phyloP scores from a whole-genome alignment of 2,797 vertebrate species.

The Pristis pectinata region DNA sequence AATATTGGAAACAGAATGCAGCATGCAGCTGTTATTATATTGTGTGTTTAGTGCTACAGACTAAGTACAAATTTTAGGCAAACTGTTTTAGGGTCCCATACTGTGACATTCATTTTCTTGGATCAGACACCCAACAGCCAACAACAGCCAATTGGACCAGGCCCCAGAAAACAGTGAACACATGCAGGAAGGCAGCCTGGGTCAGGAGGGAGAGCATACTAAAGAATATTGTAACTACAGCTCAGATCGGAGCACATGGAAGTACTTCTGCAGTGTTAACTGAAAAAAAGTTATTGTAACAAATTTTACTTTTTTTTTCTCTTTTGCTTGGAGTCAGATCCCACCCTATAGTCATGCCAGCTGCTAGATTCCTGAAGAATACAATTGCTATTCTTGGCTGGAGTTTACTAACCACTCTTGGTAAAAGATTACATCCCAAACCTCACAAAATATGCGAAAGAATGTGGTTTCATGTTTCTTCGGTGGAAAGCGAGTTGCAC shows the following conservation, averaged over 20 bases:
- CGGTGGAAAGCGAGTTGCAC: background rate
- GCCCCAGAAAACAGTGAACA: background rate
- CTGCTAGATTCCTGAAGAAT: background rate
- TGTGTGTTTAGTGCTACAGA: too few species aligned
- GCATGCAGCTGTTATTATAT: too few species aligned
- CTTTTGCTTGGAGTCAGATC: background rate
- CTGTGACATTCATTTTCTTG: too few species aligned
- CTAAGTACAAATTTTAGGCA: too few species aligned
- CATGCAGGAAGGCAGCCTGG: too few species aligned
- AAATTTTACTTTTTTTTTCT: background rate
- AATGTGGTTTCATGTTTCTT: conserved; percentile 24
- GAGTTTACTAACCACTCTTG: background rate
- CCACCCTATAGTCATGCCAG: background rate
- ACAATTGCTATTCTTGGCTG: conserved; percentile 6
- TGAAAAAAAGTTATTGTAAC: background rate
- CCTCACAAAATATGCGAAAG: conserved; percentile 20
- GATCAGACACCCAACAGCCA: background rate
- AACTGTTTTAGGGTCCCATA: background rate
- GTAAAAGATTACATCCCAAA: conserved; percentile 16
- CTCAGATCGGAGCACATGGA: background rate
- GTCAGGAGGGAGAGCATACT: too few species aligned
- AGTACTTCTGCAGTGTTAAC: background rate
- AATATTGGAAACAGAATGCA: too few species aligned
- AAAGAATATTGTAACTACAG: background rate
- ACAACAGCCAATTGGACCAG: background rate